Conservation (phyloP, 37 sponge, comb jelly and placozoan species). For the Lycopodina hypogea region DNA sequence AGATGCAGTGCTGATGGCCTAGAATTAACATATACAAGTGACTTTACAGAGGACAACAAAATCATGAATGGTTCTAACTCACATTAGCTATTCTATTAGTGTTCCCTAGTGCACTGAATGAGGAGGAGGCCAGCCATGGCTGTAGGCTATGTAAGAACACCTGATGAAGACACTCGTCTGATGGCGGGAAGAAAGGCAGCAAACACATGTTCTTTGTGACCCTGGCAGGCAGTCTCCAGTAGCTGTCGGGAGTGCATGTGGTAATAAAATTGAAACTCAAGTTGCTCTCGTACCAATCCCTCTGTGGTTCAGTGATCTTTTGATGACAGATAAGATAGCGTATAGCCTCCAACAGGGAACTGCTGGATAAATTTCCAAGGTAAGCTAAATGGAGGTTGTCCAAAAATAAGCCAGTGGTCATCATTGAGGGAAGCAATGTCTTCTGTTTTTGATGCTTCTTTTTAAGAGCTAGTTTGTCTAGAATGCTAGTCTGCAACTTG, state of each 20-base stretch:
- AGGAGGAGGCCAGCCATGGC: conserved; percentile 40
- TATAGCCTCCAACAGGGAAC: conserved; percentile 17
- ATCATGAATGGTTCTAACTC: not conserved
- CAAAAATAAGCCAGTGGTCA: conserved; percentile 28
- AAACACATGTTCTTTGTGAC: conserved; percentile 24
- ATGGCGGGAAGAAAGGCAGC: conserved; percentile 50
- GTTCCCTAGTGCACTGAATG: conserved; percentile 16
- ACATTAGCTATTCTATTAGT: conserved; percentile 25
- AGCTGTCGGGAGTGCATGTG: conserved; percentile 17
- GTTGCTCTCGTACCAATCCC: conserved; percentile 16
- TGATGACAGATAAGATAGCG: conserved; percentile 14
- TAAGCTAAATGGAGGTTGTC: conserved; percentile 65
- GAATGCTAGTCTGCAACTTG: conserved; percentile 31
- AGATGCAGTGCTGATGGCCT: conserved; percentile 52
- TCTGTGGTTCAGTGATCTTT: conserved; percentile 9
- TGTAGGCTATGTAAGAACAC: conserved; percentile 28
- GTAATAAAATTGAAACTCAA: conserved; percentile 29
- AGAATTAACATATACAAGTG: too few species aligned
- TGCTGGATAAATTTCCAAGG: not conserved
- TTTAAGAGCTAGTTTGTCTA: conserved; percentile 5
- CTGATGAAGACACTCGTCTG: conserved; percentile 27
- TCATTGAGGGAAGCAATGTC: not conserved
- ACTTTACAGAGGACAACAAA: too few species aligned
- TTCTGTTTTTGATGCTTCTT: conserved; percentile 20
- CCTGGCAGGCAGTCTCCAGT: conserved; percentile 9